Base-by-base conservation (phyloP, 2,888 invertebrate species). In the Pyrrhosoma nymphula region DNA sequence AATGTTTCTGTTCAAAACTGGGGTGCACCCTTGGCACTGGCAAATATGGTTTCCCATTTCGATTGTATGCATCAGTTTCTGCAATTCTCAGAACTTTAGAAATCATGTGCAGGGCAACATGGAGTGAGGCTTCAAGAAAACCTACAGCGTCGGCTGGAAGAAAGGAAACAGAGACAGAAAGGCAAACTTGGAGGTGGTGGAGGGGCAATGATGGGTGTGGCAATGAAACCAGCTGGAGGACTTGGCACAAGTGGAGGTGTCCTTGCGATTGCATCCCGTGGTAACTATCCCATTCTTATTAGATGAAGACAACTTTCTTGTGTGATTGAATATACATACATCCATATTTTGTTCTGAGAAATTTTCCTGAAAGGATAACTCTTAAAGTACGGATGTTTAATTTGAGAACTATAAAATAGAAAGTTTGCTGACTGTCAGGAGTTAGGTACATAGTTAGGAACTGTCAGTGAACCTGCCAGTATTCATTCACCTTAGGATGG, bases 41-140 rank as follows among this genome's bases (percentile, higher is more conserved):
- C 8, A 47, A 47, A 47, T 47, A 47, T 47, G 8, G 2, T 47
- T 47, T 47, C n/a, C n/a, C n/a, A 47, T 47, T 47, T 47, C 4
- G 20, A 60, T 60, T 16, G 0, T 60, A 60, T 20, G 20, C 16
- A 0, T 82, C 14, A 16, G 35, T 82, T 82, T 3, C 35, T 82
- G 23, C 35, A 14, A 35, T 82, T 30, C 82, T 82, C 30, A 82
- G n/a, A 26, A 35, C 18, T 14, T 18, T 82, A 35, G 16, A 16
- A 35, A 26, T 82, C 82, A 30, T 82, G 10, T 35, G 30, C 97
- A 97, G 96, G 97, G 90, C 97, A 97, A 95, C 97, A 97, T 95
- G 97, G 97, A 95, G 97, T 97, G 18, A 97, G 97, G 96, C 97
- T 98, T 95, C 97, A 98, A 96, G 98, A 98, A 96, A 98, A 98